Evolutionary conservation across 2,888 invertebrate genomes (phyloP), one percentile per base, ranked within the genome.

Genomic region (Patella depressa): DNA sequence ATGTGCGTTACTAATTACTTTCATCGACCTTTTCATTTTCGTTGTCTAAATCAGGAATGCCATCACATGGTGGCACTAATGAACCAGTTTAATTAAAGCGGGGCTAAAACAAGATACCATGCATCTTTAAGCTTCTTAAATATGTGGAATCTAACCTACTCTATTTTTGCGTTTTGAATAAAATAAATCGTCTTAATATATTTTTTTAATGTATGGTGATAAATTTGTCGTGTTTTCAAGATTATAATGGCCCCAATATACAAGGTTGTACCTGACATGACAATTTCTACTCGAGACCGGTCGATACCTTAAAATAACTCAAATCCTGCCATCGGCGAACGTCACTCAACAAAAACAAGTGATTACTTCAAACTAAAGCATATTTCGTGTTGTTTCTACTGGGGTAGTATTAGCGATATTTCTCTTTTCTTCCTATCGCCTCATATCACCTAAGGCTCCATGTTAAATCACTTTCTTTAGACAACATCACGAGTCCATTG

Each of bases 291-390:
- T 65, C 24, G 65, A 65, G 65, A 65, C 65, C 24, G 65, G 65
- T 65, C 65, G 65, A 65, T 65, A 65, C 65, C 65, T 65, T 24
- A 65, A 65, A 65, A 65, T 65, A 65, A 65, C 65, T 14, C 24
- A 19, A 65, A 65, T 19, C 24, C 65, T 24, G 65, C 65, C 65
- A 65, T 24, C 9, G 65, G 65, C 65, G 24, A 65, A 65, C 65
- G 19, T 65, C 19, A 65, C 19, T 24, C 65, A 24, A 65, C 19
- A 65, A 65, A 65, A 65, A 65, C 65, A 65, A 65, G 19, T 65
- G 65, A 65, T 65, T 65, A 65, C 65, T 65, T 65, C 65, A 65
- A 45, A 65, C 65, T 65, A 65, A 65, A 65, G 65, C 65, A 65
- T 65, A 65, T 65, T 65, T 65, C 65, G 65, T 65, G 65, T 65